Conservation (phyloP, 2,113 vertebrate species). For the Poicephalus meyeri region DNA sequence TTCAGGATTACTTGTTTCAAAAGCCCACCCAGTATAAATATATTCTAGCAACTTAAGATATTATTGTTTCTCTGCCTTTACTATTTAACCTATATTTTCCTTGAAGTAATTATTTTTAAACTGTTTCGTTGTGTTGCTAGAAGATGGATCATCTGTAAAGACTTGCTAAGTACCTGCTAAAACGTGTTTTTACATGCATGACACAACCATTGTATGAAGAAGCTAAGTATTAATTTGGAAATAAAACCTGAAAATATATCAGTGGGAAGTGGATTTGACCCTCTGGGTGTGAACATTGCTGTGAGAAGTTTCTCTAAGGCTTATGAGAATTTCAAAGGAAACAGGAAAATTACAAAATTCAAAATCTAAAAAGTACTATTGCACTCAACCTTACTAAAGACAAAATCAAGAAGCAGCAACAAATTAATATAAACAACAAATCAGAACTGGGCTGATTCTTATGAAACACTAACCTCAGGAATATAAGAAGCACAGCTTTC, state of each 20-base stretch:
- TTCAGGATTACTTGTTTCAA: neutral
- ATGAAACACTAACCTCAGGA: neutral
- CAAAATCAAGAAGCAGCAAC: neutral
- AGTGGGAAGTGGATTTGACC: neutral
- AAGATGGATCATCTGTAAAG: neutral
- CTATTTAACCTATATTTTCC: neutral
- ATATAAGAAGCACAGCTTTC: neutral
- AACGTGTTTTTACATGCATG: neutral
- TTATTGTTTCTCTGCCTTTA: slow-evolving; percentile 35
- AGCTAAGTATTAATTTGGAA: neutral
- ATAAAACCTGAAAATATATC: neutral
- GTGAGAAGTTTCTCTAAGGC: neutral
- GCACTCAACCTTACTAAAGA: neutral
- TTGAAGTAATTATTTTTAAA: neutral
- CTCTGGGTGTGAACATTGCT: neutral
- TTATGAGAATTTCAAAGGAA: neutral
- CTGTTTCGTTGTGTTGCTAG: neutral
- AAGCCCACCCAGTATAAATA: slow-evolving; percentile 44
- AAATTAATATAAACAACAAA: neutral
- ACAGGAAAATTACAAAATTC: neutral
- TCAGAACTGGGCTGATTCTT: neutral
- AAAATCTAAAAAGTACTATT: neutral
- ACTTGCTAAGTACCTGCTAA: neutral
- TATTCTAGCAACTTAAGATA: neutral
- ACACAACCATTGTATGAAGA: neutral